phyloP scores from a whole-genome alignment of 2,113 vertebrate species.

The Chamaetylas fuelleborni region DNA sequence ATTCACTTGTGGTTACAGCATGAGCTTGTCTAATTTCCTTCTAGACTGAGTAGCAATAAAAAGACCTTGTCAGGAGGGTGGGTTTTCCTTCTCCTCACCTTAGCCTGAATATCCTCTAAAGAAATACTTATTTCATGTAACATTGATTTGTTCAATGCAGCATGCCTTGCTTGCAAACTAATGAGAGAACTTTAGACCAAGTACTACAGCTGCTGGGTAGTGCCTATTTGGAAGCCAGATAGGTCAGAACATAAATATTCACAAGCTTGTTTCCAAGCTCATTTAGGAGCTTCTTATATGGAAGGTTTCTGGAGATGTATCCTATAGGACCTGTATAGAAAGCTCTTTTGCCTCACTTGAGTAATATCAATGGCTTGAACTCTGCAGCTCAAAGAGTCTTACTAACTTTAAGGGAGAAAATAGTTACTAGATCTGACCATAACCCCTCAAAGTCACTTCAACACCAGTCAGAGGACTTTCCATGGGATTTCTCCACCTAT shows the following conservation, averaged over 20 bases:
- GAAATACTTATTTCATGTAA: background rate
- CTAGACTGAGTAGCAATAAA: background rate
- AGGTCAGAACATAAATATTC: background rate
- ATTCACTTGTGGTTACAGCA: background rate
- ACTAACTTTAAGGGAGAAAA: background rate
- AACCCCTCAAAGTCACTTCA: background rate
- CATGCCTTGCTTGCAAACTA: background rate
- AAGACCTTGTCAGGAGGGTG: background rate
- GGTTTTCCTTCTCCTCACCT: background rate
- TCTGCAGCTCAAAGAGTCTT: background rate
- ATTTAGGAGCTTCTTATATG: background rate
- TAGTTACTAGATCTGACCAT: background rate
- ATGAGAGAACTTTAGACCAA: background rate
- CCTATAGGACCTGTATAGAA: background rate
- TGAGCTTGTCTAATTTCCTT: slow-evolving; percentile 24
- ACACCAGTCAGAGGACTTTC: background rate
- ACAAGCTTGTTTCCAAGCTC: background rate
- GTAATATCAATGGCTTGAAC: background rate
- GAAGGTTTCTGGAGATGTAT: background rate
- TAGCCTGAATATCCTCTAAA: slow-evolving; percentile 12
- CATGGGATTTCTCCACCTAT: background rate
- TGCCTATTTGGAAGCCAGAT: background rate
- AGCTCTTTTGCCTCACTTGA: background rate
- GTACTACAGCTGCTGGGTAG: background rate
- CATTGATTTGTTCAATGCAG: slow-evolving; percentile 4